Conservation (phyloP, 2,888 invertebrate species). For the Incurvaria masculella region DNA sequence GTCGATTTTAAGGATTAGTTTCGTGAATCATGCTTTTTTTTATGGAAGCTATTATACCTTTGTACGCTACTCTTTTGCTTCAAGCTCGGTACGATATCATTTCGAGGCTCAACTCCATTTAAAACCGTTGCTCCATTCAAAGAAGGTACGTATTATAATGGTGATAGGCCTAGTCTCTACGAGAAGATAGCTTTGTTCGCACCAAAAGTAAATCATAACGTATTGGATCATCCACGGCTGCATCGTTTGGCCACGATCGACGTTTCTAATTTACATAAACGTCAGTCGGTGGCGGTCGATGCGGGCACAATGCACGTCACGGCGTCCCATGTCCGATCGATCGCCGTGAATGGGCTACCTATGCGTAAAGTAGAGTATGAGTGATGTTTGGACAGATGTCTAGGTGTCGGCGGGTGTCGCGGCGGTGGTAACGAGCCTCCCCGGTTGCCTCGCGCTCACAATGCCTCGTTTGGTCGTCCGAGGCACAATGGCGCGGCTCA, state of each 20-base stretch:
- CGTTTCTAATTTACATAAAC: neutral
- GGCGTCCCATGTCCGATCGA: neutral
- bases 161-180: neutral
- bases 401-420: slow-evolving; percentile 11
- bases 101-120: neutral
- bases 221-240: neutral
- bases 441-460: slow-evolving; percentile 23
- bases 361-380: neutral
- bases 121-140: neutral
- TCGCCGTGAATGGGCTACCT: neutral
- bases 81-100: neutral
- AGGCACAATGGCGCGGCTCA: slow-evolving; percentile 45
- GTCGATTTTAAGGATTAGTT: too few relatives aligned
- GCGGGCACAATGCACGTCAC: neutral
- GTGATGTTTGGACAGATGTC: neutral
- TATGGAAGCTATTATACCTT: too few relatives aligned
- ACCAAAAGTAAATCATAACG: neutral
- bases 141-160: neutral
- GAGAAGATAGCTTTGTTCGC: neutral
- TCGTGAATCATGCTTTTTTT: too few relatives aligned
- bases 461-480: slow-evolving; percentile 42
- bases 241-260: neutral
- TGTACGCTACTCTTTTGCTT: too few relatives aligned
- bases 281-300: neutral
- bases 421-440: slow-evolving; percentile 24